Conservation (phyloP, 2,888 invertebrate genomes). For the Omphaloscelis lunosa region DNA sequence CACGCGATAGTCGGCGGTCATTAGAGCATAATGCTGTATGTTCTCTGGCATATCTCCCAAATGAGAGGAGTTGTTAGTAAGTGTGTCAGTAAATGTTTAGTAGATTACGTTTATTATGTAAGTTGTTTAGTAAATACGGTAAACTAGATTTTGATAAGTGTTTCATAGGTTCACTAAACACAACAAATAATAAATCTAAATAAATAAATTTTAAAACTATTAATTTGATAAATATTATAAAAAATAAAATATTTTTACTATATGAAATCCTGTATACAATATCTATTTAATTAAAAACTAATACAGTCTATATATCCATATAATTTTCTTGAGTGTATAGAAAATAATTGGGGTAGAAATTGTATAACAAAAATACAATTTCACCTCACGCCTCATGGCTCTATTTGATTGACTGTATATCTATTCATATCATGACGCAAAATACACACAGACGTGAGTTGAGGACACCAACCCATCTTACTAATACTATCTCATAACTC, state of each 20-base stretch:
- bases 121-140: slow-evolving; percentile 18
- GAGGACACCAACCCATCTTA: too few relatives aligned
- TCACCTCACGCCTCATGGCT: neutral
- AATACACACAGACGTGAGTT: too few relatives aligned
- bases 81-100: slow-evolving; percentile 31
- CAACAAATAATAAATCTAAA: too few relatives aligned
- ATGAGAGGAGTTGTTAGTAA: slow-evolving; percentile 28
- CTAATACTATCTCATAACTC: too few relatives aligned
- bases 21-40: slow-evolving; percentile 48
- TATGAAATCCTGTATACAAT: too few relatives aligned
- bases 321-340: too few relatives aligned
- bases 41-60: slow-evolving; percentile 48
- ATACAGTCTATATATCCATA: too few relatives aligned
- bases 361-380: neutral
- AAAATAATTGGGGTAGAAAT: neutral
- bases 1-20: slow-evolving; percentile 32
- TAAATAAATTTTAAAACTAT: too few relatives aligned
- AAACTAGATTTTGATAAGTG: slow-evolving; percentile 20
- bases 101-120: slow-evolving; percentile 21
- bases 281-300: too few relatives aligned
- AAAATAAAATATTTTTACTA: too few relatives aligned
- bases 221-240: too few relatives aligned
- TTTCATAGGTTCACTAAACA: neutral
- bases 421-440: neutral
- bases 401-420: neutral